Evolutionary conservation across 1,140 invertebrate genomes (phyloP).

Genomic region (Sinella curviseta): DNA sequence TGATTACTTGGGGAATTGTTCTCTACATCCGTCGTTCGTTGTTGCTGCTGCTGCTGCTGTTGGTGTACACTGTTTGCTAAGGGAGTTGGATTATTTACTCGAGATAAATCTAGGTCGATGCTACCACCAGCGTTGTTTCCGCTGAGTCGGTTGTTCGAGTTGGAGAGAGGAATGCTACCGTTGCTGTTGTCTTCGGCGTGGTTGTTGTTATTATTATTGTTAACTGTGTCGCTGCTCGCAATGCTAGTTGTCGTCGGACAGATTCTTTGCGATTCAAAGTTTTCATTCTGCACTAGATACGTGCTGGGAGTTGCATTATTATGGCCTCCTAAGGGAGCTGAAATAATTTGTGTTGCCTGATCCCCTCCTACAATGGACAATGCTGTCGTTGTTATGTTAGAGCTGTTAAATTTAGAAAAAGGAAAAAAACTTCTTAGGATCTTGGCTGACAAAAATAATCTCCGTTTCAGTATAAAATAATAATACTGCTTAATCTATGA

Average conservation of each 20-base stretch:
- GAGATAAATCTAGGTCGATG: constrained; percentile 27
- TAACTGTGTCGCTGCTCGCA: constrained; percentile 38
- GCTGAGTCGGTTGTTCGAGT: constrained; percentile 1
- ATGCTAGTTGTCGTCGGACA: constrained; percentile 4
- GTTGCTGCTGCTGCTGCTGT: neutral
- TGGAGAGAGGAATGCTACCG: constrained; percentile 24
- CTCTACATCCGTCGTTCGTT: neutral
- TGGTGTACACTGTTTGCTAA: neutral
- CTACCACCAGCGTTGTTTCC: neutral
- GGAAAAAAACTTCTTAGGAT: neutral
- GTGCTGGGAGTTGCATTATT: neutral
- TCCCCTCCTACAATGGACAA: neutral
- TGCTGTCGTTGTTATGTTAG: constrained; percentile 2
- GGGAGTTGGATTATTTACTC: constrained; percentile 6
- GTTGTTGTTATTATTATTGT: constrained; percentile 39
- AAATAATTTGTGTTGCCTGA: neutral
- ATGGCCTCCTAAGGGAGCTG: neutral
- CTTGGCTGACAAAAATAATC: no score
- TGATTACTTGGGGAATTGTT: constrained; percentile 26
- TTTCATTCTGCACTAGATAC: constrained; percentile 24
- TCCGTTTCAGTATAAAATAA: no score
- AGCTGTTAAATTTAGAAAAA: constrained; percentile 1
- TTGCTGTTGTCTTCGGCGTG: constrained; percentile 12
- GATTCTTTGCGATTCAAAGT: constrained; percentile 30
- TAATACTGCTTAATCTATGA: no score